Conservation (phyloP, 1,140 invertebrate genomes). For the Bilobella aurantiaca region DNA sequence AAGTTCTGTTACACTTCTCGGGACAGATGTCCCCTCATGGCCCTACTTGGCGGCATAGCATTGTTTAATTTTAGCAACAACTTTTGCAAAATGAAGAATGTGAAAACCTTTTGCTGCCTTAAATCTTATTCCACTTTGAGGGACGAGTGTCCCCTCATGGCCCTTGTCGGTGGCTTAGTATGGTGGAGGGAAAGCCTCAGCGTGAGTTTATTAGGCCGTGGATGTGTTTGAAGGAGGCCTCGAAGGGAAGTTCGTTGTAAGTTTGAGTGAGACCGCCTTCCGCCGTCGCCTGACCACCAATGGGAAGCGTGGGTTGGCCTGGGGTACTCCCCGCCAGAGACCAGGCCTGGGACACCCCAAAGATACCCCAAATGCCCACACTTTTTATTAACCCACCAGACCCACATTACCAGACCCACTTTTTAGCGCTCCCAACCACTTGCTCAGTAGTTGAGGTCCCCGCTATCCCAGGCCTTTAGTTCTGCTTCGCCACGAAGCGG, state of each 20-base stretch:
- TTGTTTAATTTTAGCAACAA: too few species aligned
- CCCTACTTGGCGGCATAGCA: too few species aligned
- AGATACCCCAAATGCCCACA: not conserved
- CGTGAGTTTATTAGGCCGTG: not conserved
- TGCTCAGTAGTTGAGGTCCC: not conserved
- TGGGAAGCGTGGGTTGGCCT: too few species aligned
- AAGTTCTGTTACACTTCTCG: too few species aligned
- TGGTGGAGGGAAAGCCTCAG: too few species aligned
- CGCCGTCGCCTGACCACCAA: not conserved
- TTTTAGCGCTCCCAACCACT: slow-evolving; percentile 6
- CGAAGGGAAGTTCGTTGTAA: not conserved
- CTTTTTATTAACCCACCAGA: slow-evolving; percentile 7
- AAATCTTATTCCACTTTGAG: too few species aligned
- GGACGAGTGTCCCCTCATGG: not conserved
- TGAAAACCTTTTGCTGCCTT: too few species aligned
- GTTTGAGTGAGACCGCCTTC: slow-evolving; percentile 1
- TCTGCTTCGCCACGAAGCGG: not conserved
- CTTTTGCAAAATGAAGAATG: too few species aligned
- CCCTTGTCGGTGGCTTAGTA: not conserved
- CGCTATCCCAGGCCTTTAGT: not conserved
- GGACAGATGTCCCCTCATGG: too few species aligned
- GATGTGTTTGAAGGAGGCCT: not conserved
- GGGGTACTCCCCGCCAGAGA: too few species aligned
- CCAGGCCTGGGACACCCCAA: not conserved
- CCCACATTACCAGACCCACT: not conserved